Percentiles rank a stretch among this genome's conserved stretches.
These are phyloP conservation scores for Drosophila barbarae DNA, from an alignment of 2,888 invertebrate genomes.

Conservation along the genomic window DNA sequence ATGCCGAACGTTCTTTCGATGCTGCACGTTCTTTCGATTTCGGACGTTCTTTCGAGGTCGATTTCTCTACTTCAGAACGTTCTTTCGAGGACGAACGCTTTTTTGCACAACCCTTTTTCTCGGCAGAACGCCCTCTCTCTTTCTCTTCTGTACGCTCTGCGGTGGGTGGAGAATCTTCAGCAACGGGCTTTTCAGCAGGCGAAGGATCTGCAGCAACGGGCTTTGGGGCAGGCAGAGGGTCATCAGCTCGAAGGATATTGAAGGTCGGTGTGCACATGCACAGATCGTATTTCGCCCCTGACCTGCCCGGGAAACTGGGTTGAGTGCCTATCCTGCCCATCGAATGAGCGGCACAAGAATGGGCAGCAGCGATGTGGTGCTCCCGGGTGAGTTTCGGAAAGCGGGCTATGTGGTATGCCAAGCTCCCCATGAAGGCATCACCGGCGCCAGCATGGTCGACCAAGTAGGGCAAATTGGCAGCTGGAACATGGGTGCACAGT, in stretches of 20 bases:
- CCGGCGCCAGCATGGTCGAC: constrained; percentile 97
- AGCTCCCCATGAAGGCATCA: constrained; percentile 95
- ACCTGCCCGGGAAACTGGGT: constrained; percentile 45
- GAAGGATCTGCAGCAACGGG: neutral
- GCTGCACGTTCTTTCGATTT: too few species aligned
- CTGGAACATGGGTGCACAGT: constrained; percentile 82
- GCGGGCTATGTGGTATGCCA: constrained; percentile 88
- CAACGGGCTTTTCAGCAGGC: too few species aligned
- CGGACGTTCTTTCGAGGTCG: too few species aligned
- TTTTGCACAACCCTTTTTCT: too few species aligned
- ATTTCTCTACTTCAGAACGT: too few species aligned
- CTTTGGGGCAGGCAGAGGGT: neutral
- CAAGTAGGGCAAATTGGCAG: constrained; percentile 84
- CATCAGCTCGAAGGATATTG: constrained; percentile 12
- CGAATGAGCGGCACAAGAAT: constrained; percentile 88
- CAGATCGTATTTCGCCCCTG: constrained; percentile 5
- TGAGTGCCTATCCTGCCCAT: constrained; percentile 81
- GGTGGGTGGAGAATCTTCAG: too few species aligned
- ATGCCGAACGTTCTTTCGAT: too few species aligned
- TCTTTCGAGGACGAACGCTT: too few species aligned
- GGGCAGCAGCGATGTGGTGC: constrained; percentile 87
- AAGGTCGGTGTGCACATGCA: constrained; percentile 31
- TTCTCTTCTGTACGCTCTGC: too few species aligned
- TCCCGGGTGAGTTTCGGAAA: constrained; percentile 82
- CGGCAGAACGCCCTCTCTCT: too few species aligned